Evolutionary conservation across 2,797 vertebrate genomes (phyloP), one percentile per base, ranked within the genome.

Genomic region (Furcifer pardalis): DNA sequence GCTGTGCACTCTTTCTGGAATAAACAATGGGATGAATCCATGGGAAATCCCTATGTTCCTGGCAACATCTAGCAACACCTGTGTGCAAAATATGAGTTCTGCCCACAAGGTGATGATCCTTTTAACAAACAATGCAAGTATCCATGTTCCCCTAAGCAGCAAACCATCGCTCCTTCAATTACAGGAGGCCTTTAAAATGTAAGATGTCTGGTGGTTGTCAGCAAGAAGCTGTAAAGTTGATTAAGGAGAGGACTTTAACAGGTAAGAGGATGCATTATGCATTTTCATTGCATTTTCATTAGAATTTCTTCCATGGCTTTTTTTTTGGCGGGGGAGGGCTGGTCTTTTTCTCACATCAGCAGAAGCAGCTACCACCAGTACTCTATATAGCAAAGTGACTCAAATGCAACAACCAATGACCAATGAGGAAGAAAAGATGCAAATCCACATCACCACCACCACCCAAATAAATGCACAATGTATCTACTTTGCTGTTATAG

Each of bases 261-360:
- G 65, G 56, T 69, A 60, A 68, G 9, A 46, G 17, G 79, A 86
- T 79, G 65, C 12, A 71, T 65, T 88, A 77, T n/a, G 81, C 83
- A 37, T 85, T 92, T 81, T 79, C 32, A 89, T 86, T 88, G 27
- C 19, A 79, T 91, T 84, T 88, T 27, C 19, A 79, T 91, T 84
- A 82, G 79, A 78, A 88, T 85, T 89, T 91, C 88, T 74, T 63
- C 21, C 63, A 4, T 65, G 17, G 19, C 19, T 86, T 88, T 65
- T 74, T 79, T 32, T 49, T 46, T 46, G 44, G 44, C 5, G 44
- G 44, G 44, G 44, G 44, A 12, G 2, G 46, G 46, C 7, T 49
- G 46, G 46, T 49, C 52, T 30, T 74, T 63, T 82, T 32, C 49
- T 75, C 62, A 27, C 72, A 91, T 89, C 73, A 85, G 79, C 12